phyloP scores from a whole-genome alignment of 2,888 invertebrate species.

The Platypus cylindrus region DNA sequence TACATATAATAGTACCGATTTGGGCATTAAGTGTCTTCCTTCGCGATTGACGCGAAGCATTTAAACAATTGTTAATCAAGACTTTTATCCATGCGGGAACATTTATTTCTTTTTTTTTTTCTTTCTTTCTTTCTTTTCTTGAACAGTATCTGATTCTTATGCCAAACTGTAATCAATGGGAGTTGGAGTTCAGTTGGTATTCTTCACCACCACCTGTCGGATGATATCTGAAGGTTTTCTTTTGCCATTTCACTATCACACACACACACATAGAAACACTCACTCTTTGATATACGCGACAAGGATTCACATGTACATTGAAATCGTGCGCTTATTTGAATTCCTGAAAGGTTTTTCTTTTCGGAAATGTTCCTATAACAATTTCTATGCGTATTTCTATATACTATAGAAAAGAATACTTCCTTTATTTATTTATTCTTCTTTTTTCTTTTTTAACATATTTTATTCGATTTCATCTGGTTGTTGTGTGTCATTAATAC shows the following conservation, averaged over 20 bases:
- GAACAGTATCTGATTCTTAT: slow-evolving; percentile 27
- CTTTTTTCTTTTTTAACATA: no score
- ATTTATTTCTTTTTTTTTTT: slow-evolving; percentile 22
- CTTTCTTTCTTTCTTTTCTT: no score
- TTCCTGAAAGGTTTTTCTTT: slow-evolving; percentile 17
- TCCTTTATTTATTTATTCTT: no score
- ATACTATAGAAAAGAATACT: slow-evolving; percentile 8
- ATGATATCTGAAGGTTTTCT: slow-evolving; percentile 26
- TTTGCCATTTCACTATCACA: slow-evolving; percentile 31
- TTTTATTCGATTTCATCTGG: no score
- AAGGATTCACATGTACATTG: slow-evolving; percentile 26
- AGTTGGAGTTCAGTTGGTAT: slow-evolving; percentile 21
- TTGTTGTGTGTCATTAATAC: no score
- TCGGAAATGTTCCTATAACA: slow-evolving; percentile 7
- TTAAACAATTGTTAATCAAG: slow-evolving; percentile 22
- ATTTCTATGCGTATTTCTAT: slow-evolving; percentile 8
- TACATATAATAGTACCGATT: slow-evolving; percentile 7
- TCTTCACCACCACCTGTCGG: slow-evolving; percentile 25
- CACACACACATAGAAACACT: no score
- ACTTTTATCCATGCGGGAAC: slow-evolving; percentile 23
- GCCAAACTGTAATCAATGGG: slow-evolving; percentile 26
- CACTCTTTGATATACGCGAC: slow-evolving; percentile 28
- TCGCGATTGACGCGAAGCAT: slow-evolving; percentile 10
- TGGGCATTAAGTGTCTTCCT: slow-evolving; percentile 8
- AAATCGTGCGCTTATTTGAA: slow-evolving; percentile 24